A percentile compares a stretch with the other conserved stretches of the same genome.
These are phyloP conservation scores for Chromoteleia sp. DNA, from an alignment of 2,888 invertebrate species.

Conservation along the genomic window DNA sequence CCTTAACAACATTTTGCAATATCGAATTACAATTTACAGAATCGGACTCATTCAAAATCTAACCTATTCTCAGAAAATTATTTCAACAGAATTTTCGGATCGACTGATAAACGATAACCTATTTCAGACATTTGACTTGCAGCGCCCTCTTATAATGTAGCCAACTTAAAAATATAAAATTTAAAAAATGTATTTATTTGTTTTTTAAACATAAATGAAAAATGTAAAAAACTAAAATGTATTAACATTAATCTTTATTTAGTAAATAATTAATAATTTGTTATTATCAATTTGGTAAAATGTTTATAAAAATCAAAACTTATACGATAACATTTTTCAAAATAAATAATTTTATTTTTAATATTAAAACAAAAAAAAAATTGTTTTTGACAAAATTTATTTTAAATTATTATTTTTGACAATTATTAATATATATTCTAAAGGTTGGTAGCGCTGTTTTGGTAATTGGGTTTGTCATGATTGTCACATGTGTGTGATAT, in stretches of 20 bases:
- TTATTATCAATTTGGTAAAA: too few relatives aligned
- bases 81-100: slow-evolving; percentile 28
- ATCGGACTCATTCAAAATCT: slow-evolving; percentile 29
- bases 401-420: too few relatives aligned
- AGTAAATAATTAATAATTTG: too few relatives aligned
- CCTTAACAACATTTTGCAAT: slow-evolving; percentile 24
- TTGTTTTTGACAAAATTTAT: neutral
- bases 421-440: too few relatives aligned
- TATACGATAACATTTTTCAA: too few relatives aligned
- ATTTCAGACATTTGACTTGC: neutral
- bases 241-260: too few relatives aligned
- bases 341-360: too few relatives aligned
- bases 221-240: too few relatives aligned
- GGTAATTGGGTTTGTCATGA: slow-evolving; percentile 4
- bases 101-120: slow-evolving; percentile 31
- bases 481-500: slow-evolving; percentile 21
- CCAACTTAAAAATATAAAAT: neutral
- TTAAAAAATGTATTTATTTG: too few relatives aligned
- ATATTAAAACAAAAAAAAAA: neutral
- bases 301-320: too few relatives aligned
- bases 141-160: slow-evolving; percentile 9
- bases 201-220: neutral
- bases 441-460: slow-evolving; percentile 1
- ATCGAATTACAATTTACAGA: slow-evolving; percentile 15
- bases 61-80: slow-evolving; percentile 24